Evolutionary conservation across 2,797 vertebrate genomes (phyloP).

Genomic region (Morus bassanus): DNA sequence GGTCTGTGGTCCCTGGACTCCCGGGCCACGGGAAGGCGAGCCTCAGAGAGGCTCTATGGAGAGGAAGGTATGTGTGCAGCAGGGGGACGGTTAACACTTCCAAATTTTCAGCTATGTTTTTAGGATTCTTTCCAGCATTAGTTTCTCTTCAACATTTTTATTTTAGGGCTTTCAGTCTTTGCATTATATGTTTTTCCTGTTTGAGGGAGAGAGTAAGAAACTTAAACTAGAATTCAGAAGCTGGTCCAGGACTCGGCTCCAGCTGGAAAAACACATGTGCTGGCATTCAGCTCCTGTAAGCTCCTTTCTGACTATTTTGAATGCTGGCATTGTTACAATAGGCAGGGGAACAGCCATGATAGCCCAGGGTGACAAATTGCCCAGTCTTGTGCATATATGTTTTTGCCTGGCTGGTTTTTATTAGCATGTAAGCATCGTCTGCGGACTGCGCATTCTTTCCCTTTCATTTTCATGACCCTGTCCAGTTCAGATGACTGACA

Average conservation of each 20-base stretch:
- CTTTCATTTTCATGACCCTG: not conserved
- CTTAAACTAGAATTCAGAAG: slow-evolving; percentile 69
- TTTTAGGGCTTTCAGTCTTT: slow-evolving; percentile 59
- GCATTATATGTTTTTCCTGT: slow-evolving; percentile 66
- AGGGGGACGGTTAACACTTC: slow-evolving; percentile 17
- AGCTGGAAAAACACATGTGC: slow-evolving; percentile 72
- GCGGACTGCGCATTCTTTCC: not conserved
- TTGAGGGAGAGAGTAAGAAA: slow-evolving; percentile 64
- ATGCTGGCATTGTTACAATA: slow-evolving; percentile 68
- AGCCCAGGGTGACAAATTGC: slow-evolving; percentile 70
- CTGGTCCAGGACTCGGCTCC: slow-evolving; percentile 58
- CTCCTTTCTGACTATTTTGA: slow-evolving; percentile 71
- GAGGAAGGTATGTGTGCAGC: slow-evolving; percentile 50
- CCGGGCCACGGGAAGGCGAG: accelerated
- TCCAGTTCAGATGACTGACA: not conserved
- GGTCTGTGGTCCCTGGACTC: not conserved
- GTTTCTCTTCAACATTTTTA: slow-evolving; percentile 62
- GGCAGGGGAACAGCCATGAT: slow-evolving; percentile 68
- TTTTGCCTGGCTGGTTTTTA: slow-evolving; percentile 67
- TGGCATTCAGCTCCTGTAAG: slow-evolving; percentile 69
- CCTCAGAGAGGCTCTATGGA: not conserved
- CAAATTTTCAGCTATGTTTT: slow-evolving; percentile 2
- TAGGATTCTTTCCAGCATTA: slow-evolving; percentile 56
- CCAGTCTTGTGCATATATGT: slow-evolving; percentile 65
- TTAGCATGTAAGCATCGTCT: slow-evolving; percentile 55